Percentiles rank a stretch among this genome's conserved stretches.
phyloP scores from a whole-genome alignment of 2,113 vertebrate species.

The Regulus satrapa region DNA sequence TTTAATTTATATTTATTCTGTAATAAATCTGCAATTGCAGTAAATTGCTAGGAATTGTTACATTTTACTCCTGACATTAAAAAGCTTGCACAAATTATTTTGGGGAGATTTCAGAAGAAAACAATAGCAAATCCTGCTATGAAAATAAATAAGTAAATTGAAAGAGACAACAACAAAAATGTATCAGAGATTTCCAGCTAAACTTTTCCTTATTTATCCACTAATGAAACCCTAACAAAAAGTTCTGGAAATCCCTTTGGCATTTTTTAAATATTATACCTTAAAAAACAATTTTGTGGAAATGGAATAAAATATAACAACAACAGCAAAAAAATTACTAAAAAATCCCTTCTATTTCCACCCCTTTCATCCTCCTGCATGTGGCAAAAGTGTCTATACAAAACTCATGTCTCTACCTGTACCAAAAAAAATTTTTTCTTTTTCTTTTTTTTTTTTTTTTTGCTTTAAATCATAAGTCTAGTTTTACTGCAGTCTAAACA shows the following conservation, averaged over 20 bases:
- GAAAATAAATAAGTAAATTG: neutral
- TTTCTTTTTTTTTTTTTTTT: neutral
- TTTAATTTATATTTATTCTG: neutral
- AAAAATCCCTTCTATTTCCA: neutral
- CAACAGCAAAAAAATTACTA: neutral
- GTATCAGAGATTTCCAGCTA: neutral
- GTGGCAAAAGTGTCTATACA: neutral
- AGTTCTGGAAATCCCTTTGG: neutral
- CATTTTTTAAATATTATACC: neutral
- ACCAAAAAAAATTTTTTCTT: neutral
- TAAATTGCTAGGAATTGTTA: neutral
- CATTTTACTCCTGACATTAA: neutral
- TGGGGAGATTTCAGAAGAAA: neutral
- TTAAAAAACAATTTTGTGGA: neutral
- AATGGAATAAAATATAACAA: neutral
- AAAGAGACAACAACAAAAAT: neutral
- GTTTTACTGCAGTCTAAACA: slow-evolving; percentile 57
- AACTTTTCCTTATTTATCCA: neutral
- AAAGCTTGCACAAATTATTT: neutral
- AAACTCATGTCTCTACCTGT: neutral
- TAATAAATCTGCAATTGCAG: neutral
- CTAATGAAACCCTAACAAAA: neutral
- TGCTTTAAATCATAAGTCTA: neutral
- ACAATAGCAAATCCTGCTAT: neutral
- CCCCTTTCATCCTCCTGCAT: neutral